Base-by-base conservation (phyloP, 2,113 vertebrate genomes). In the Ailuropoda melanoleuca region DNA sequence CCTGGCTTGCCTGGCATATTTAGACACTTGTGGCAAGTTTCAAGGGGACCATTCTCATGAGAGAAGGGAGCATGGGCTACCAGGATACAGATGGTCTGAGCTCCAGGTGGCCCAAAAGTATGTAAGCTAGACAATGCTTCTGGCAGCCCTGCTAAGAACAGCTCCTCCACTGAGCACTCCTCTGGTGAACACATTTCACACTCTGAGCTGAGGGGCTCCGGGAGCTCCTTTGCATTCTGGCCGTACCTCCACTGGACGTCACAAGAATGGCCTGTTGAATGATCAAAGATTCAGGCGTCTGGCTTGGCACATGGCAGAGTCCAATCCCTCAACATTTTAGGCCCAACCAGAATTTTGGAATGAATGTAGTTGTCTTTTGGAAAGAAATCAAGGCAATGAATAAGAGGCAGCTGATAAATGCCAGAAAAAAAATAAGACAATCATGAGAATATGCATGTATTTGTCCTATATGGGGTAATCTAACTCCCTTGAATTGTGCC, bases 341-440 rank as follows among this genome's bases (percentile, higher is more conserved):
- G 74, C 48, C 55, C 86, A 78, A 48, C 46, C 84, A 74, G 83
- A 83, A 72, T 92, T 86, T 50, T 90, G 92, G 53, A 93, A 92
- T 58, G 37, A 83, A 17, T 60, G 24, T 26, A 77, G 60, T n/a
- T 98, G 48, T 55, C 46, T 86, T 96, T 95, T 93, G 77, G 86
- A 83, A 96, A 81, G 55, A 94, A 97, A 96, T 75, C 89, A 95
- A 91, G 21, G 48, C 86, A 97, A 75, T 77, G 75, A 95, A 62
- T 96, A 90, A 95, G 21, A 96, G 48, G 58, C 62, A 89, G 72
- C 43, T 89, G 58, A 95, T 77, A 95, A 90, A 77, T 62, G 72
- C 70, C 81, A 85, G 55, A 6, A 62, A 66, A 60, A 34, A 92
- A 66, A 60, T 3, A 64, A 34, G 46, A 46, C 60, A 90, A 46